Conservation (phyloP, 1,140 invertebrate species). For the Pseudobourletiella spinata region DNA sequence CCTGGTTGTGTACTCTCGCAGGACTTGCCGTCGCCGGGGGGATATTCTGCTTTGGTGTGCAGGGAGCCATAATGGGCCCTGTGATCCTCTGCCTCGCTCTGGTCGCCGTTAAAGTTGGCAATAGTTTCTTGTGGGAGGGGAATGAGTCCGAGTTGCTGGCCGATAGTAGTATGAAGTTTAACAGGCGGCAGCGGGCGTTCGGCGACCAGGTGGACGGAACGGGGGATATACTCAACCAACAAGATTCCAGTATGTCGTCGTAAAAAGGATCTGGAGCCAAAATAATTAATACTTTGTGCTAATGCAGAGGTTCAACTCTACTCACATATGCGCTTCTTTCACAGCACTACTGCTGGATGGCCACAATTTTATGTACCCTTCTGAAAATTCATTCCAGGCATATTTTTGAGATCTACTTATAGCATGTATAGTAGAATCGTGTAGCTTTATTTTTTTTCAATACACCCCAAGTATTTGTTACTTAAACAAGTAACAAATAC, state of each 20-base stretch:
- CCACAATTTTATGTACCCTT: too few relatives aligned
- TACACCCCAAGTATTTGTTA: too few relatives aligned
- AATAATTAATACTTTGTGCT: not conserved
- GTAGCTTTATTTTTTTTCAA: too few relatives aligned
- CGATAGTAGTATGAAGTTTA: not conserved
- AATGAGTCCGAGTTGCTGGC: not conserved
- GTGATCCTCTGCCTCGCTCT: slow-evolving; percentile 79
- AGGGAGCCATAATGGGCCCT: slow-evolving; percentile 94
- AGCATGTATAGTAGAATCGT: too few relatives aligned
- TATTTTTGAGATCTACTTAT: too few relatives aligned
- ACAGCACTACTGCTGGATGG: too few relatives aligned
- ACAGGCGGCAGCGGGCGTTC: not conserved
- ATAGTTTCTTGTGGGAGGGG: slow-evolving; percentile 42
- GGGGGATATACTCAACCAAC: not conserved
- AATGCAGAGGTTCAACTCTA: not conserved
- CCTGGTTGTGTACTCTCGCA: too few relatives aligned
- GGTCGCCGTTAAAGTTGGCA: slow-evolving; percentile 66
- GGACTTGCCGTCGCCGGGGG: slow-evolving; percentile 96
- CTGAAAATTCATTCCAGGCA: too few relatives aligned
- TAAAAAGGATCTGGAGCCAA: not conserved
- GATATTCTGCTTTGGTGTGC: slow-evolving; percentile 89
- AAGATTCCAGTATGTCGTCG: not conserved
- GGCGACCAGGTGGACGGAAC: not conserved
- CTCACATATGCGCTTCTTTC: not conserved
- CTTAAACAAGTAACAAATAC: too few relatives aligned